Percentiles rank a stretch among this genome's conserved stretches.
phyloP scores from a whole-genome alignment of 2,888 invertebrate genomes.

The Troides oblongomaculatus region DNA sequence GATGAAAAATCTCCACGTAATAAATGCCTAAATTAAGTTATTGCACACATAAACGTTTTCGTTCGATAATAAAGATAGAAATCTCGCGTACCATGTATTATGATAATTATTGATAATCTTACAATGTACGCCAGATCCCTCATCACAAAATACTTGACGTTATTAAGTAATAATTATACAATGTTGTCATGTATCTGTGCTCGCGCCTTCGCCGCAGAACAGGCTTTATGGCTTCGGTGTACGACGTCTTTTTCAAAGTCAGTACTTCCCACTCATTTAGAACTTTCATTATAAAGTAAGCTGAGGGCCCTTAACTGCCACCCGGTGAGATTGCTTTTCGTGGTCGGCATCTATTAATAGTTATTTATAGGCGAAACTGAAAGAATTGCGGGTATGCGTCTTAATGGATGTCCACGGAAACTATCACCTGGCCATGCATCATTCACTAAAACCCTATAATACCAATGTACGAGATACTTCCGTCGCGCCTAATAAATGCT shows the following conservation, averaged over 20 bases:
- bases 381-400: conserved; percentile 51
- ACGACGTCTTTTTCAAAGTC: conserved; percentile 50
- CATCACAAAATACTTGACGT: conserved; percentile 41
- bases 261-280: conserved; percentile 55
- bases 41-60: conserved; percentile 19
- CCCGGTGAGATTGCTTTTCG: conserved; percentile 74
- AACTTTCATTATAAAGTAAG: conserved; percentile 74
- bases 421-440: conserved; percentile 58
- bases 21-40: conserved; percentile 19
- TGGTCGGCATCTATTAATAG: conserved; percentile 72
- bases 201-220: conserved; percentile 42
- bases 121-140: conserved; percentile 39
- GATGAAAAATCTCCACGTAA: background rate
- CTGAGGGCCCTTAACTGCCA: conserved; percentile 72
- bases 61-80: conserved; percentile 18
- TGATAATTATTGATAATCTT: conserved; percentile 25
- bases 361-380: conserved; percentile 71
- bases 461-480: background rate
- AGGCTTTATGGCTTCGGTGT: conserved; percentile 42
- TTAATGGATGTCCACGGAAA: conserved; percentile 52
- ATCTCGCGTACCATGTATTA: conserved; percentile 7
- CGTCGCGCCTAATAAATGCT: background rate
- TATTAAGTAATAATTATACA: conserved; percentile 69
- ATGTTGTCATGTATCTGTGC: conserved; percentile 46
- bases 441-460: conserved; percentile 18